Evolutionary conservation across 2,888 invertebrate species (phyloP).

Genomic region (Brachynemurus nebulosus): DNA sequence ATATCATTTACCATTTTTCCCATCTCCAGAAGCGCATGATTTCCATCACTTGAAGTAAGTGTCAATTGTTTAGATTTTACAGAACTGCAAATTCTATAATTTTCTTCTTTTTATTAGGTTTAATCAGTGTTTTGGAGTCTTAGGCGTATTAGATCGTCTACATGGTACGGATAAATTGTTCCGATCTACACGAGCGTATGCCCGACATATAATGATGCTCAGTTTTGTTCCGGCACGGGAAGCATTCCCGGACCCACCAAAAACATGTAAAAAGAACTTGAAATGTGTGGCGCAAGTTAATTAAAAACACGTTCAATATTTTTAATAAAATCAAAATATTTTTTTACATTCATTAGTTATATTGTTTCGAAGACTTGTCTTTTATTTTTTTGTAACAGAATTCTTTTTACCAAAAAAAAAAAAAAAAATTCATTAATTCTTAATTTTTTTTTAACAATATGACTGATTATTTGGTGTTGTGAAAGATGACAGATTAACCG

Average conservation of each 20-base stretch:
- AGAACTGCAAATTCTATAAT: neutral
- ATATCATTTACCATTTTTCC: conserved; percentile 74
- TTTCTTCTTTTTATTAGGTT: conserved; percentile 40
- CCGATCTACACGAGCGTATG: conserved; percentile 52
- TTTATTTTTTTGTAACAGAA: too few species aligned
- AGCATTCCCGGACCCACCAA: conserved; percentile 46
- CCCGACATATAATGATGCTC: conserved; percentile 57
- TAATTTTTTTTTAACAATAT: too few species aligned
- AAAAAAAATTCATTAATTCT: too few species aligned
- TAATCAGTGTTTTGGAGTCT: conserved; percentile 69
- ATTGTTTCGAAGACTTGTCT: too few species aligned
- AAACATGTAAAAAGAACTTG: conserved; percentile 25
- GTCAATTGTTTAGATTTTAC: neutral
- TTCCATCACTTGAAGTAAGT: conserved; percentile 69
- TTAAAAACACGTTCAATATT: too few species aligned
- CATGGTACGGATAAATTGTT: conserved; percentile 73
- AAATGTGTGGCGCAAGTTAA: neutral
- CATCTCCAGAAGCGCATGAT: conserved; percentile 76
- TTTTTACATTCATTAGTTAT: too few species aligned
- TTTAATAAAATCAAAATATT: too few species aligned
- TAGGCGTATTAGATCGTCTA: conserved; percentile 66
- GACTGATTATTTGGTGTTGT: too few species aligned
- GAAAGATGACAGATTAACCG: too few species aligned
- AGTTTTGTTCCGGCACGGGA: conserved; percentile 51
- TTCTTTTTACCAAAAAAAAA: too few species aligned